Percentiles rank a stretch among this genome's conserved stretches.
These are phyloP conservation scores for Andrena trimmerana DNA, from an alignment of 2,888 invertebrate genomes.

Conservation along the genomic window DNA sequence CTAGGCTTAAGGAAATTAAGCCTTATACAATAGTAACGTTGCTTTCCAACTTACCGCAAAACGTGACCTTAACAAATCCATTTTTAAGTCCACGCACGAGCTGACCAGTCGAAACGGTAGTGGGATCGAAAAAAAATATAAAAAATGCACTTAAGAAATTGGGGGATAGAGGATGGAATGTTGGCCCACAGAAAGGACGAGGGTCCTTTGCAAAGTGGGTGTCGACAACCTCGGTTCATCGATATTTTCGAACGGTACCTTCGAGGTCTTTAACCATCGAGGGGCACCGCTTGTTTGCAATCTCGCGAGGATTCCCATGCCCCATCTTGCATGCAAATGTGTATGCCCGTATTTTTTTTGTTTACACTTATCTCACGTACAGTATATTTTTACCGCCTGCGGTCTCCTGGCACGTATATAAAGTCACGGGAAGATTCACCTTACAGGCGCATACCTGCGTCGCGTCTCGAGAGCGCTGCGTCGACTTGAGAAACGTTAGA, in stretches of 20 bases:
- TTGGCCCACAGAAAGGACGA: too few relatives aligned
- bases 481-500: conserved; percentile 11
- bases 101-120: background rate
- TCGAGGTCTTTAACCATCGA: conserved; percentile 56
- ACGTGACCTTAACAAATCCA: background rate
- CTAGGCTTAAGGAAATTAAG: too few relatives aligned
- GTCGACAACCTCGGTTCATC: conserved; percentile 42
- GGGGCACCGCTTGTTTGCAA: conserved; percentile 26
- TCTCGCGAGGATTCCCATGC: conserved; percentile 41
- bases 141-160: background rate
- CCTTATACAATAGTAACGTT: background rate
- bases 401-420: conserved; percentile 39
- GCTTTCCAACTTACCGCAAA: background rate
- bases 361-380: conserved; percentile 66
- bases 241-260: conserved; percentile 48
- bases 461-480: background rate
- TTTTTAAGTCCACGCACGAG: background rate
- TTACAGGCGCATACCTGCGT: conserved; percentile 19
- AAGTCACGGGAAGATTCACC: conserved; percentile 47
- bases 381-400: conserved; percentile 51
- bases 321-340: conserved; percentile 61
- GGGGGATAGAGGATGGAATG: background rate
- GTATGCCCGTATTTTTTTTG: conserved; percentile 48
- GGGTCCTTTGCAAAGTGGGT: background rate
- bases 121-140: background rate